These are phyloP conservation scores for Phocoena phocoena DNA, from an alignment of 2,113 vertebrate species.

Conservation along the genomic window DNA sequence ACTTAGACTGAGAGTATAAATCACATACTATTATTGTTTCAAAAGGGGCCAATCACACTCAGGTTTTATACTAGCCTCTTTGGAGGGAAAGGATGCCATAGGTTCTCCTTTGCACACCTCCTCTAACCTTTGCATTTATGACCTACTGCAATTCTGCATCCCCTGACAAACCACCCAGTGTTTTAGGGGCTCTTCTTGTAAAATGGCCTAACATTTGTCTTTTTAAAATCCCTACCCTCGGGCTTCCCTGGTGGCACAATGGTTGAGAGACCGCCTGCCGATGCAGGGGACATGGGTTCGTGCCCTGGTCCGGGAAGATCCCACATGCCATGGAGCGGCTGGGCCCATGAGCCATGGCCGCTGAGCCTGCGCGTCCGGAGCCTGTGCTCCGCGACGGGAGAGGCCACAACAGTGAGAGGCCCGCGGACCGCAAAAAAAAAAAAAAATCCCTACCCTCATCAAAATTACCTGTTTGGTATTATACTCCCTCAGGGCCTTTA, in stretches of 20 bases:
- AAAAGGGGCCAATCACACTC: background rate
- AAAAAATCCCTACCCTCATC: background rate
- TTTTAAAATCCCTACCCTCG: background rate
- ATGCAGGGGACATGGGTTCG: too few species aligned
- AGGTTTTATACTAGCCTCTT: slow-evolving; percentile 2
- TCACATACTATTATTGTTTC: background rate
- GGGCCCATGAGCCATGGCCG: too few species aligned
- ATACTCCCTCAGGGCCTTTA: background rate
- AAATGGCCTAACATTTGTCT: background rate
- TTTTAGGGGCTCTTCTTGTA: background rate
- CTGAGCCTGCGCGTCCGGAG: too few species aligned
- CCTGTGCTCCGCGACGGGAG: too few species aligned
- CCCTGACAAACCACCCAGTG: background rate
- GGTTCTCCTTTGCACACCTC: background rate
- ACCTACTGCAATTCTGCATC: background rate
- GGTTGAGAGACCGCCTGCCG: too few species aligned
- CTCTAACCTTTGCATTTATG: background rate
- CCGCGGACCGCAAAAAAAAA: too few species aligned
- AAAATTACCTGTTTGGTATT: slow-evolving; percentile 45
- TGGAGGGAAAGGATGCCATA: background rate
- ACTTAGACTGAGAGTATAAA: background rate
- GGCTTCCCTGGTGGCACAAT: too few species aligned
- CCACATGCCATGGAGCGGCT: too few species aligned
- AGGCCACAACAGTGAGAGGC: too few species aligned
- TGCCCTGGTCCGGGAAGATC: too few species aligned